Evolutionary conservation across 2,888 invertebrate genomes (phyloP).

Genomic region (Rutpela maculata): DNA sequence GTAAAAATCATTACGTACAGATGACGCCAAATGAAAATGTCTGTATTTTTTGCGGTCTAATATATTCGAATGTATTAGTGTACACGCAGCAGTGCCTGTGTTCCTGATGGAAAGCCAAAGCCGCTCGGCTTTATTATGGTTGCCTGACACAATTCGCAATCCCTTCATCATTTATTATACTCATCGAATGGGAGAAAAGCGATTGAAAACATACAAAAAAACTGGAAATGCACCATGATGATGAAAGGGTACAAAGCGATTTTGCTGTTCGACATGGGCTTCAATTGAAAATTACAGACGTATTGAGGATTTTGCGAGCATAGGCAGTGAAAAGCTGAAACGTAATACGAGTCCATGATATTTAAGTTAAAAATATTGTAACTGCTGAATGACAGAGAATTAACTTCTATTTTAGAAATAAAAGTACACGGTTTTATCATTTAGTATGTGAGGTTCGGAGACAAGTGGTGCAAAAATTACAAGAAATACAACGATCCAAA

Average conservation of each 20-base stretch:
- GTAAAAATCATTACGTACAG: neutral
- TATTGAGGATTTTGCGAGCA: neutral
- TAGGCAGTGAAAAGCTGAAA: neutral
- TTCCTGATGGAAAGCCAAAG: slow-evolving; percentile 6
- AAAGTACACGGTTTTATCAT: no score
- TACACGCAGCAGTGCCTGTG: neutral
- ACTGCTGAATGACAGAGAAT: no score
- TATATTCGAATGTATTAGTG: neutral
- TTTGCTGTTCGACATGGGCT: neutral
- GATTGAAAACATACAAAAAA: neutral
- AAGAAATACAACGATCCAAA: no score
- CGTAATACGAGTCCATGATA: neutral
- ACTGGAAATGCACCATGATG: neutral
- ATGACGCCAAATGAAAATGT: neutral
- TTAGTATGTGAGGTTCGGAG: no score
- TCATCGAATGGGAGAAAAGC: neutral
- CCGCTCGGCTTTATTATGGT: neutral
- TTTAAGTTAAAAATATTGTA: neutral
- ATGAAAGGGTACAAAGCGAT: neutral
- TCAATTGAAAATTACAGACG: neutral
- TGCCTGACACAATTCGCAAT: slow-evolving; percentile 7
- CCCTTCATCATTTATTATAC: neutral
- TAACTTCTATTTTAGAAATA: no score
- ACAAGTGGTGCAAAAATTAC: no score
- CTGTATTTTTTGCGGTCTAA: slow-evolving; percentile 2